Evolutionary conservation across 2,113 vertebrate species (phyloP), one percentile per base, ranked within the genome.

Genomic region (Actenoides lindsayi): DNA sequence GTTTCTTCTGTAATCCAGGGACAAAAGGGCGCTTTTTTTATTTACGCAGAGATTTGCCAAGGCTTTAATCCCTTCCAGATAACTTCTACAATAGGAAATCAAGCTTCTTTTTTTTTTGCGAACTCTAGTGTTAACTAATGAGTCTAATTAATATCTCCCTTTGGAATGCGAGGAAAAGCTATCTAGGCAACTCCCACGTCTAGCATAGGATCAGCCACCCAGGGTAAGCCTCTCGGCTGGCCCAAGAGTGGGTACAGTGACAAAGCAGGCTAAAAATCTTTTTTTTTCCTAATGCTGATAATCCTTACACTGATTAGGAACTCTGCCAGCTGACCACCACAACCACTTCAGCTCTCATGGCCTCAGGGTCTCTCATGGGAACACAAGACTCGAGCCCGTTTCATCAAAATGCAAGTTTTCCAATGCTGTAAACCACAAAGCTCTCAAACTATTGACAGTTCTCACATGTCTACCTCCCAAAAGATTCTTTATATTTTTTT

Each of bases 1-100:
- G 48, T 77, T 95, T 16, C 78, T 87, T 57, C 67, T 4, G 10
- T 96, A 97, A 97, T 97, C 96, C 92, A 62, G 89, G 94, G 88
- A 97, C 96, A 97, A 97, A 97, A 95, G 93, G 95, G 60, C 93
- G 1, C 73, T 93, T 96, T 95, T 95, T 95, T 82, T 73, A 77
- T 94, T 95, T 88, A 83, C 48, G 51, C 83, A 28, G 78, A 84
- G 85, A 70, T 84, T 80, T 83, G 63, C 70, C 69, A 90, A 96
- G 86, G 95, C 35, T 95, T 97, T 94, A 96, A 96, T 96, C 90
- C 95, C 83, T 89, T 76, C 39, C 89, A 94, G 83, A 85, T 93
- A 89, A 87, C 83, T 77, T 91, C 51, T 39, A 94, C 90, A 92
- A 93, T 35, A 91, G 76, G 48, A 81, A 84, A 81, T 56, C 79